phyloP scores from a whole-genome alignment of 2,113 vertebrate genomes.

The Coreoperca whiteheadi region DNA sequence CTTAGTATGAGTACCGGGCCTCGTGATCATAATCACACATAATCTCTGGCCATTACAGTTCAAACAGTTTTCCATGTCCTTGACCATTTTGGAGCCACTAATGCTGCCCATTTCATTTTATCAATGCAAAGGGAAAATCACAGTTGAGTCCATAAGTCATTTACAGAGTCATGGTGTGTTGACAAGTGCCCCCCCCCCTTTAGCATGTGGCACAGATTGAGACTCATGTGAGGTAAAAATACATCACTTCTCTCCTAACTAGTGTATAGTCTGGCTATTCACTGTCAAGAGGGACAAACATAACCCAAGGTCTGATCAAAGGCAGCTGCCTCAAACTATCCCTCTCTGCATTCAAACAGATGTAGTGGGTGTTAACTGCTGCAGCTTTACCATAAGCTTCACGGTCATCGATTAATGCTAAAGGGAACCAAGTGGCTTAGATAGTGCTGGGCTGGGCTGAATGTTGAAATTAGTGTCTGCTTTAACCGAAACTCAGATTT shows the following conservation, averaged over 20 bases:
- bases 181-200: background rate
- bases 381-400: slow-evolving; percentile 24
- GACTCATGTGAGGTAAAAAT: slow-evolving; percentile 26
- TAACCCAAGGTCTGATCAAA: slow-evolving; percentile 54
- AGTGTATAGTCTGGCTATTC: slow-evolving; percentile 20
- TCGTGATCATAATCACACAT: background rate
- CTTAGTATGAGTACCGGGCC: background rate
- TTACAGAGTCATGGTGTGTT: background rate
- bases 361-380: slow-evolving; percentile 26
- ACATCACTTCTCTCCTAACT: slow-evolving; percentile 16
- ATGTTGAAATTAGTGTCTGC: slow-evolving; percentile 1
- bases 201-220: slow-evolving; percentile 14
- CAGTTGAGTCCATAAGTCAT: background rate
- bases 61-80: background rate
- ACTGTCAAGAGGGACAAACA: slow-evolving; percentile 37
- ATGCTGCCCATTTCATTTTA: background rate
- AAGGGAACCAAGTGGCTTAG: background rate
- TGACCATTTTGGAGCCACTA: background rate
- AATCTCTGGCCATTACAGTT: background rate
- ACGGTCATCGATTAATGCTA: background rate
- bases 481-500: background rate
- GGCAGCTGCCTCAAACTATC: slow-evolving; percentile 42
- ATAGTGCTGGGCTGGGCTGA: background rate
- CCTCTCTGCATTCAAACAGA: slow-evolving; percentile 36
- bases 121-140: background rate